Evolutionary conservation across 2,888 invertebrate species (phyloP).

Genomic region (Coenonympha glycerion): DNA sequence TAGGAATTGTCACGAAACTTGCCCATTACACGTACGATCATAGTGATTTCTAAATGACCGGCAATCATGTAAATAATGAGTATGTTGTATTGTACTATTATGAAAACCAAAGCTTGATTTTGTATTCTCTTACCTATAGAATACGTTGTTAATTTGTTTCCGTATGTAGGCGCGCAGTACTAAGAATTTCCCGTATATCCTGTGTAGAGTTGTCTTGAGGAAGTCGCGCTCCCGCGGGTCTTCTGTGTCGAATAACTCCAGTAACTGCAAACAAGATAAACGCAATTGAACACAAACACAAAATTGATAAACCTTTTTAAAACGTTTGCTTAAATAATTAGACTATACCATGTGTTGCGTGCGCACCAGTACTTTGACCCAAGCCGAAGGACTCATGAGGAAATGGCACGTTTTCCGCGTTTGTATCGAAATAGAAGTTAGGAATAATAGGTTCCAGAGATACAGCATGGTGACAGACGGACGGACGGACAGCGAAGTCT

Average conservation of each 20-base stretch:
- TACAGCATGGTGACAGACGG: no score
- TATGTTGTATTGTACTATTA: conserved; percentile 12
- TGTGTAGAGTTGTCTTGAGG: conserved; percentile 97
- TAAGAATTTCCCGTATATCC: conserved; percentile 98
- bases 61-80: conserved; percentile 14
- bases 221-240: conserved; percentile 98
- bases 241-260: conserved; percentile 97
- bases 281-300: background rate
- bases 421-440: no score
- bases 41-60: conserved; percentile 8
- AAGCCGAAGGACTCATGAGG: no score
- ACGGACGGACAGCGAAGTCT: no score
- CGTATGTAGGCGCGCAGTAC: conserved; percentile 96
- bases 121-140: conserved; percentile 80
- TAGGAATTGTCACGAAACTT: conserved; percentile 7
- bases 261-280: conserved; percentile 73
- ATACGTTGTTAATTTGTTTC: conserved; percentile 98
- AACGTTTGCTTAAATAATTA: background rate
- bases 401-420: no score
- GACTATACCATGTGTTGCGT: background rate
- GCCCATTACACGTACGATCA: conserved; percentile 9
- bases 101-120: conserved; percentile 13
- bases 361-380: no score
- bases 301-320: no score
- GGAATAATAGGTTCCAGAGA: no score